Evolutionary conservation across 2,888 invertebrate genomes (phyloP), one percentile per base, ranked within the genome.

Genomic region (Caprella mutica): DNA sequence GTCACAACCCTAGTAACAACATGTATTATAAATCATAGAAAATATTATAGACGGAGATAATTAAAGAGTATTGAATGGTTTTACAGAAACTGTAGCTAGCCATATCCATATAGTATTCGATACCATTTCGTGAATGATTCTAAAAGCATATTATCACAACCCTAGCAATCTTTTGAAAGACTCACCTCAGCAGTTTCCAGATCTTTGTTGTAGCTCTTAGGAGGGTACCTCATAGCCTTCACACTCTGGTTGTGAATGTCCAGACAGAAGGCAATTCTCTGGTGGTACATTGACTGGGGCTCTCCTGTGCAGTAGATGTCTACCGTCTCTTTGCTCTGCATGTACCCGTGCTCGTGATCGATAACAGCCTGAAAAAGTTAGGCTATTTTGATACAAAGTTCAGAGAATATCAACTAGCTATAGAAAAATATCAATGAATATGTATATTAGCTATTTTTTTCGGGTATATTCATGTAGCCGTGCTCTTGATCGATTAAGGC

Each of bases 231-330:
- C 93, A 98, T 96, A 0, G 98, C 97, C 74, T 94, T 98, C 61
- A 98, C 96, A 74, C 96, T 96, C 75, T 96, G 94, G 74, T 98
- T 97, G 71, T 98, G 96, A 67, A 98, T 80, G 74, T 97, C 93
- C 66, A 99, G 78, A 70, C 98, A 98, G 74, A 98, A 98, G 2
- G 88, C 86, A 69, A 97, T 96, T 68, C 97, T 82, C 72, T 96
- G 89, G 76, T 96, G 93, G 76, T 96, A 96, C 58, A 94, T 93
- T 64, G 92, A 76, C 70, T 94, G 86, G 0, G 97, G 97, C 72
- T 97, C 96, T 65, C 90, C 81, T 1, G 97, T 98, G 69, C 91
- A 90, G 73, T 98, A 98, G 66, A 97, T 83, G 72, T 98, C 97
- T 1, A 86, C 87, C 65, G 92, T 91, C 72, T 98, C 97, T 73